phyloP scores from a whole-genome alignment of 2,113 vertebrate species.

The Herpetotheres cachinnans region DNA sequence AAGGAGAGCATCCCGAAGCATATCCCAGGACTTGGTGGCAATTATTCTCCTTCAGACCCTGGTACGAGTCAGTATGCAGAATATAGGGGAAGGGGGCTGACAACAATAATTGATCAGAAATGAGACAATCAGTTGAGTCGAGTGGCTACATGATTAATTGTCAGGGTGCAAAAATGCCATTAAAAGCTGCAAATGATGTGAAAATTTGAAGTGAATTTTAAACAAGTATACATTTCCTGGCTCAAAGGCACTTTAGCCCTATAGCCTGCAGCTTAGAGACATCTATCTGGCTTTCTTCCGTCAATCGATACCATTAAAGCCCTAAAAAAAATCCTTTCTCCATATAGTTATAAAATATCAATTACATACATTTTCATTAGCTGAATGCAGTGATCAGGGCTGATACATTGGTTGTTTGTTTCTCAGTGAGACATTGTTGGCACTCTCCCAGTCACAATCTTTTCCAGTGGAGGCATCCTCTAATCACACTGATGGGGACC shows the following conservation, averaged over 20 bases:
- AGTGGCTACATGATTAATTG: conserved; percentile 12
- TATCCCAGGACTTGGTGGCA: background rate
- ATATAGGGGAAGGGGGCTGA: background rate
- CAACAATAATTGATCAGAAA: conserved; percentile 53
- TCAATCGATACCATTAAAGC: conserved; percentile 74
- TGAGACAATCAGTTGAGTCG: background rate
- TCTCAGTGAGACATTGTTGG: conserved; percentile 49
- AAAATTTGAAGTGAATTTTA: conserved; percentile 69
- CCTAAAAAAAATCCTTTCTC: conserved; percentile 61
- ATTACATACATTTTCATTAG: conserved; percentile 80
- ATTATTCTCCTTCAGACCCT: background rate
- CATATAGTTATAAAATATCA: conserved; percentile 78
- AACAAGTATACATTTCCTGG: conserved; percentile 58
- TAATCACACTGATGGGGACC: background rate
- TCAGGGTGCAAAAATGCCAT: conserved; percentile 29
- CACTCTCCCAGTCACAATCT: conserved; percentile 28
- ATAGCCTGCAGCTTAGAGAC: conserved; percentile 28
- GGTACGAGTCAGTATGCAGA: background rate
- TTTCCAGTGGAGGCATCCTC: conserved; percentile 13
- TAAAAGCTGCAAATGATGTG: conserved; percentile 66
- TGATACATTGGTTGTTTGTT: conserved; percentile 64
- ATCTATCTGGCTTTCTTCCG: conserved; percentile 63
- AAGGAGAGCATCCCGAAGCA: background rate
- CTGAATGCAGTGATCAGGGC: conserved; percentile 67
- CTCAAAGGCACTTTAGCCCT: conserved; percentile 54